These are phyloP conservation scores for Nasonia giraulti DNA, from an alignment of 1,140 invertebrate genomes.

Conservation along the genomic window DNA sequence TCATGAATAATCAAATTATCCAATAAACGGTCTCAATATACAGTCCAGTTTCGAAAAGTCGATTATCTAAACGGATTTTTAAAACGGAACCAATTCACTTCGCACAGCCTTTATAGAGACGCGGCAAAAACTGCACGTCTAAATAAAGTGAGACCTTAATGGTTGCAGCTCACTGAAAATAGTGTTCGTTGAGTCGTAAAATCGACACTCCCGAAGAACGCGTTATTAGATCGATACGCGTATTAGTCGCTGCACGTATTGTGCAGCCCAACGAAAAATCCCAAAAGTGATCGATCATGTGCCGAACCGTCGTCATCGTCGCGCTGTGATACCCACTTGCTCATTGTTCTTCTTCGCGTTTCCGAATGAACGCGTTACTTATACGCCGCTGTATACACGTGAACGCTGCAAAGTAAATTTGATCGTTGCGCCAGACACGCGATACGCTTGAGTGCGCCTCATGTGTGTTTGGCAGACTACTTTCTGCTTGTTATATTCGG, in stretches of 20 bases:
- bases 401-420: slow-evolving; percentile 9
- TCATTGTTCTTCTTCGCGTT: slow-evolving; percentile 33
- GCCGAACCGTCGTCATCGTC: slow-evolving; percentile 3
- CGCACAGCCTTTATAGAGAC: too few species aligned
- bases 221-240: slow-evolving; percentile 29
- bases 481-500: background rate
- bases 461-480: background rate
- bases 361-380: slow-evolving; percentile 12
- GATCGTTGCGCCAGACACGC: background rate
- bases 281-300: slow-evolving; percentile 16
- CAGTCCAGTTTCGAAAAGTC: too few species aligned
- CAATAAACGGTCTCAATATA: too few species aligned
- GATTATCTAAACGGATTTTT: too few species aligned
- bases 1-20: too few species aligned
- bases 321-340: background rate
- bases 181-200: slow-evolving; percentile 19
- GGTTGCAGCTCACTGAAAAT: background rate
- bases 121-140: too few species aligned
- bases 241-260: background rate
- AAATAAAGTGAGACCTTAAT: slow-evolving; percentile 20
- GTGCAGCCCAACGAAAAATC: background rate
- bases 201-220: slow-evolving; percentile 20
- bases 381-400: background rate
- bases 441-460: background rate
- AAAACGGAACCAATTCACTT: too few species aligned